phyloP scores from a whole-genome alignment of 2,888 invertebrate genomes.

The Phengaris arion region DNA sequence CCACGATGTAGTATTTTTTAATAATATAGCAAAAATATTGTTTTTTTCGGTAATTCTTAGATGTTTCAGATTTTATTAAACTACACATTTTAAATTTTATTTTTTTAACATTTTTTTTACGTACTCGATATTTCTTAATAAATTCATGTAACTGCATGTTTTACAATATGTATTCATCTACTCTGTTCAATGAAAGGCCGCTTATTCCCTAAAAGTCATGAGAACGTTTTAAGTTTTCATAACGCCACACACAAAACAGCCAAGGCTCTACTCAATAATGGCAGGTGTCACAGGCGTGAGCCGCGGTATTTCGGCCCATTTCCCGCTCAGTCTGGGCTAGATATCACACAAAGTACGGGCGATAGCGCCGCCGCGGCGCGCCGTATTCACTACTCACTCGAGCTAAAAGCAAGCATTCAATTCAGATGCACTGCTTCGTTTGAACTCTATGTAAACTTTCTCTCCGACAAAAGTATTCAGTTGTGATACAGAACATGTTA shows the following conservation, averaged over 20 bases:
- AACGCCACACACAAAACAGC: background rate
- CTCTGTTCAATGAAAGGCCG: too few species aligned
- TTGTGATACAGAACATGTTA: background rate
- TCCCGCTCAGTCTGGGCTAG: background rate
- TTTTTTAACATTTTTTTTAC: too few species aligned
- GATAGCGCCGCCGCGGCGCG: background rate
- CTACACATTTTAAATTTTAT: too few species aligned
- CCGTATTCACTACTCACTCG: background rate
- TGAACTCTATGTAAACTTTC: slow-evolving; percentile 11
- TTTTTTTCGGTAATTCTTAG: too few species aligned
- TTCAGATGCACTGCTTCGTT: slow-evolving; percentile 7
- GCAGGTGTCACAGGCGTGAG: background rate
- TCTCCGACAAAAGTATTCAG: background rate
- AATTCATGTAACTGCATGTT: too few species aligned
- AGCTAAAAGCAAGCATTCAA: slow-evolving; percentile 10
- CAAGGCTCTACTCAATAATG: background rate
- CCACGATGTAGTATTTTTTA: too few species aligned
- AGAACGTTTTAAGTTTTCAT: background rate
- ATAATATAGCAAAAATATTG: too few species aligned
- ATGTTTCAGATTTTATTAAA: too few species aligned
- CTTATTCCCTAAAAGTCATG: too few species aligned
- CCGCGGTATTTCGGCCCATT: slow-evolving; percentile 2
- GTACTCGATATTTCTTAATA: too few species aligned
- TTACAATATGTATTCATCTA: too few species aligned
- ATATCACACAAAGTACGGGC: background rate